A percentile compares a stretch with the other conserved stretches of the same genome.
Evolutionary conservation across 35 echinoderm and acorn worm genomes (phyloP).

Genomic region (Patiria miniata): DNA sequence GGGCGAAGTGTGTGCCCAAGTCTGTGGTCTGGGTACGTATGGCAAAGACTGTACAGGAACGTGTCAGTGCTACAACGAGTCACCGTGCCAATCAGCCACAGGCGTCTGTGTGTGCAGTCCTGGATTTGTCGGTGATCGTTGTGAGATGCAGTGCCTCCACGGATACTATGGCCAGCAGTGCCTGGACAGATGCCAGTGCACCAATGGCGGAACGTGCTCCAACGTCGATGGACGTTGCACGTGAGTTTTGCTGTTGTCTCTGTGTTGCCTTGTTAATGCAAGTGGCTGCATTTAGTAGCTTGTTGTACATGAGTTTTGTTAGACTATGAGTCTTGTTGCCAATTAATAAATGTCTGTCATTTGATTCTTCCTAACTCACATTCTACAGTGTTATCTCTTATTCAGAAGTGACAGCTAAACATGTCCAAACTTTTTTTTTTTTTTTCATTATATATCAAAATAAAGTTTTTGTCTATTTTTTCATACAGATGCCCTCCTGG

Average conservation of each 20-base stretch:
- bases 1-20: constrained; percentile 79
- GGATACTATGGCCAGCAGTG: constrained; percentile 73
- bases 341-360: too few species aligned
- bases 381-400: too few species aligned
- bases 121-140: constrained; percentile 73
- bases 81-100: constrained; percentile 60
- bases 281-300: too few species aligned
- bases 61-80: constrained; percentile 80
- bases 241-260: constrained; percentile 36
- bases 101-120: constrained; percentile 71
- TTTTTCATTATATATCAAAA: neutral
- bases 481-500: constrained; percentile 62
- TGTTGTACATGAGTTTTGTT: too few species aligned
- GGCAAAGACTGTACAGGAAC: constrained; percentile 56
- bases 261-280: too few species aligned
- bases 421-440: too few species aligned
- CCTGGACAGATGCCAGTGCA: constrained; percentile 60
- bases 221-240: constrained; percentile 76
- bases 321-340: too few species aligned
- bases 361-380: too few species aligned
- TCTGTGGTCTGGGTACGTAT: constrained; percentile 43
- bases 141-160: constrained; percentile 66
- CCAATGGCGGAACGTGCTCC: constrained; percentile 80
- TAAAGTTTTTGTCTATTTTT: constrained; percentile 22
- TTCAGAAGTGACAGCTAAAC: too few species aligned